phyloP scores from a whole-genome alignment of 2,888 invertebrate genomes.

The Brachynemurus nebulosus region DNA sequence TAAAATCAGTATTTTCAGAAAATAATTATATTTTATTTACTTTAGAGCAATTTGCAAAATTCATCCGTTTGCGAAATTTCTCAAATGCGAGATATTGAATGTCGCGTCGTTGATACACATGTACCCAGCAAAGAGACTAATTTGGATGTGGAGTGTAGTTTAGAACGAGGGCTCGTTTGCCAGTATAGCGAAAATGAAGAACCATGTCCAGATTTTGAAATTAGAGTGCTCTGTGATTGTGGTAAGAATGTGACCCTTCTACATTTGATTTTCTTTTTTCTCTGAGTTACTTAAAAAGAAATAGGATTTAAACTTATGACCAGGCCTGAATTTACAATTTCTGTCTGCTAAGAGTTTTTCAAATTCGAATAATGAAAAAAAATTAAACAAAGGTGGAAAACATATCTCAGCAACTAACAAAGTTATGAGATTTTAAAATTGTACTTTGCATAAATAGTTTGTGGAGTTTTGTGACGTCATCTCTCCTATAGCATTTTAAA shows the following conservation, averaged over 20 bases:
- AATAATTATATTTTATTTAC: conserved; percentile 8
- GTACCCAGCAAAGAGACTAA: conserved; percentile 51
- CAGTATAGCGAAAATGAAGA: conserved; percentile 22
- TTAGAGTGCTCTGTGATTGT: conserved; percentile 59
- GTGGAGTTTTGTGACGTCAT: too few relatives aligned
- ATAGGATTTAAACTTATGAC: too few relatives aligned
- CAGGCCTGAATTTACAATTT: too few relatives aligned
- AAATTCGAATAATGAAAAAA: too few relatives aligned
- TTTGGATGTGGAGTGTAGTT: conserved; percentile 60
- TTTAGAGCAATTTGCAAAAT: conserved; percentile 29
- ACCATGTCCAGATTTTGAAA: conserved; percentile 69
- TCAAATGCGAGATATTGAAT: conserved; percentile 58
- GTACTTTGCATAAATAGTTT: too few relatives aligned
- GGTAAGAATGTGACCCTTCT: conserved; percentile 18
- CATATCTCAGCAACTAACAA: too few relatives aligned
- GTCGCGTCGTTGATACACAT: conserved; percentile 53
- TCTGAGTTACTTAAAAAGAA: too few relatives aligned
- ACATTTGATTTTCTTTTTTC: too few relatives aligned
- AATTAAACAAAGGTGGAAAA: too few relatives aligned
- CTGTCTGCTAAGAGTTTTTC: too few relatives aligned
- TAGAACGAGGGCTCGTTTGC: conserved; percentile 60
- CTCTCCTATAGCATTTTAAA: too few relatives aligned
- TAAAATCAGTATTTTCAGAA: background rate
- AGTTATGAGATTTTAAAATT: too few relatives aligned
- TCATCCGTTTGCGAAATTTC: conserved; percentile 43